Evolutionary conservation across 2,113 vertebrate species (phyloP).

Genomic region (Suncus etruscus): DNA sequence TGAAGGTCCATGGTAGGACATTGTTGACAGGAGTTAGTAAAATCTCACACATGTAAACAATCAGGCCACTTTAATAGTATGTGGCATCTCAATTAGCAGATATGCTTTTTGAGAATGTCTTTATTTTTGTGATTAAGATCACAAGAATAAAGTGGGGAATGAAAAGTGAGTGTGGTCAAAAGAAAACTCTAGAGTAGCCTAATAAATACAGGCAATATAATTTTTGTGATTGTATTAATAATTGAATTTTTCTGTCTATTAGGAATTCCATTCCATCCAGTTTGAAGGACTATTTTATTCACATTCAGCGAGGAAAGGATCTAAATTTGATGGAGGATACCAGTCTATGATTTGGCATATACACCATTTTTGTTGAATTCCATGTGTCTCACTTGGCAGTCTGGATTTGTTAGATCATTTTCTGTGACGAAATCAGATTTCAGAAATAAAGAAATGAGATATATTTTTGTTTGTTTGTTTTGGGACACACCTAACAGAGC

Average conservation of each 20-base stretch:
- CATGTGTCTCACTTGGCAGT: not conserved
- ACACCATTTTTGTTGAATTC: not conserved
- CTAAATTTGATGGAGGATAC: not conserved
- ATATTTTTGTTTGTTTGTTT: not conserved
- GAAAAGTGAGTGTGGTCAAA: not conserved
- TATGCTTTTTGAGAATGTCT: not conserved
- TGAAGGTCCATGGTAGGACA: not conserved
- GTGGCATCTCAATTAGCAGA: not conserved
- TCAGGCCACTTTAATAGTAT: not conserved
- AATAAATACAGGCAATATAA: not conserved
- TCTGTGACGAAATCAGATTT: not conserved
- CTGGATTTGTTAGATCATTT: not conserved
- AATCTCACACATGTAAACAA: not conserved
- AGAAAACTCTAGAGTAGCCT: not conserved
- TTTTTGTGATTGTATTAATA: not conserved
- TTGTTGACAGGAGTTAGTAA: slow-evolving; percentile 20
- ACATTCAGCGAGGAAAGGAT: not conserved
- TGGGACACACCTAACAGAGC: too few relatives aligned
- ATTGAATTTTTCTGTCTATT: not conserved
- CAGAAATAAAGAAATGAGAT: not conserved
- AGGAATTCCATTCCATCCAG: not conserved
- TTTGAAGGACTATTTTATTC: not conserved
- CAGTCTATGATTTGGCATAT: not conserved
- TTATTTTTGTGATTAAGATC: not conserved
- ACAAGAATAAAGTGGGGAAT: not conserved